Conservation (phyloP, 2,888 invertebrate genomes). For the Eupithecia abbreviata region DNA sequence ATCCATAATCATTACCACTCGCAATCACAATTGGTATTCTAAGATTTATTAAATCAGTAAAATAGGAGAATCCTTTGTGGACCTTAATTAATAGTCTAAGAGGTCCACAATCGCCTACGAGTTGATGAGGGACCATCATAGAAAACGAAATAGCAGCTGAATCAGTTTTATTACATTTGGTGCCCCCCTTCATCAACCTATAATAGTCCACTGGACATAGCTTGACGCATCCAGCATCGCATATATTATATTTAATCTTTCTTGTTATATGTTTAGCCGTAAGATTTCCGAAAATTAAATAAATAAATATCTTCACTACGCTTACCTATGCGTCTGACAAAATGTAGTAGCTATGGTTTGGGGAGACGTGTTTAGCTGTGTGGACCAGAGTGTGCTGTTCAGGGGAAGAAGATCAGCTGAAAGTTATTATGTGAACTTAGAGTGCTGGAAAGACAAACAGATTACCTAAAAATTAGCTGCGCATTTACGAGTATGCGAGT, state of each 20-base stretch:
- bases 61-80: constrained; percentile 26
- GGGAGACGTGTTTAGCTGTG: no score
- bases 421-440: not conserved
- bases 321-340: not conserved
- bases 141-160: not conserved
- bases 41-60: constrained; percentile 1
- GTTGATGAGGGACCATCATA: constrained; percentile 27
- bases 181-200: no score
- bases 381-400: not conserved
- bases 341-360: no score
- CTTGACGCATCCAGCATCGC: no score
- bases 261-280: no score
- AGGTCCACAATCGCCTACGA: constrained; percentile 24
- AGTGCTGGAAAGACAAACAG: not conserved
- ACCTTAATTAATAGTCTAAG: constrained; percentile 27
- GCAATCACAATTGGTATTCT: not conserved
- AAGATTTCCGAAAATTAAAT: no score
- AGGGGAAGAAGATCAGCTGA: not conserved
- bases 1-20: not conserved
- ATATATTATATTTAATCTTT: no score
- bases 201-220: no score
- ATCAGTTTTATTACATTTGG: not conserved
- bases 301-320: no score
- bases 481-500: not conserved
- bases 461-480: not conserved